phyloP scores from a whole-genome alignment of 2,113 vertebrate genomes.

The Salvelinus sp. region DNA sequence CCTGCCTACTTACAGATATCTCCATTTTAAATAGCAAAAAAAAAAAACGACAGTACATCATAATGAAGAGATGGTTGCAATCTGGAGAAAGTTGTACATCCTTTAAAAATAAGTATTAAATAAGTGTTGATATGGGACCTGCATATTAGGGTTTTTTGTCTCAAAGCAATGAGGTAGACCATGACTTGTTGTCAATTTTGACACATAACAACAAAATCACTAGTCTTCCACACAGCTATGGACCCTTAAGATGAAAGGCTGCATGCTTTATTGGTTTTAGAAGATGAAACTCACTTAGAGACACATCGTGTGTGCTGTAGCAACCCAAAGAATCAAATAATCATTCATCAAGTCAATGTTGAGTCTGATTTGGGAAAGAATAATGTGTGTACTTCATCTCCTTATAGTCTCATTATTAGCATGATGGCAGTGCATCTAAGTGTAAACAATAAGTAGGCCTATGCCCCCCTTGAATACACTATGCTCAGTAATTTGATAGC shows the following conservation, averaged over 20 bases:
- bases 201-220: constrained; percentile 81
- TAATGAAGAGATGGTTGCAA: background rate
- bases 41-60: background rate
- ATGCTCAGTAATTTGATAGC: no score
- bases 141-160: constrained; percentile 24
- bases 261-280: background rate
- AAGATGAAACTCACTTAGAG: background rate
- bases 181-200: constrained; percentile 71
- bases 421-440: no score
- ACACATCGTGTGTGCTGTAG: no score
- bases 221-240: constrained; percentile 76
- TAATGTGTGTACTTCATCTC: no score
- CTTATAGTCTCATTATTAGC: no score
- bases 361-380: no score
- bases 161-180: constrained; percentile 71
- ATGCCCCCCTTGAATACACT: no score
- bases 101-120: background rate
- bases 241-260: constrained; percentile 35
- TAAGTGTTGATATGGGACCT: no score
- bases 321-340: no score
- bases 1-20: background rate
- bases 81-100: background rate
- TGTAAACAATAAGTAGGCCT: no score
- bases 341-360: no score
- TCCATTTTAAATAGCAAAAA: background rate